A percentile compares a stretch with the other conserved stretches of the same genome.
phyloP scores from a whole-genome alignment of 2,888 invertebrate species.

The Caenorhabditis sp. region DNA sequence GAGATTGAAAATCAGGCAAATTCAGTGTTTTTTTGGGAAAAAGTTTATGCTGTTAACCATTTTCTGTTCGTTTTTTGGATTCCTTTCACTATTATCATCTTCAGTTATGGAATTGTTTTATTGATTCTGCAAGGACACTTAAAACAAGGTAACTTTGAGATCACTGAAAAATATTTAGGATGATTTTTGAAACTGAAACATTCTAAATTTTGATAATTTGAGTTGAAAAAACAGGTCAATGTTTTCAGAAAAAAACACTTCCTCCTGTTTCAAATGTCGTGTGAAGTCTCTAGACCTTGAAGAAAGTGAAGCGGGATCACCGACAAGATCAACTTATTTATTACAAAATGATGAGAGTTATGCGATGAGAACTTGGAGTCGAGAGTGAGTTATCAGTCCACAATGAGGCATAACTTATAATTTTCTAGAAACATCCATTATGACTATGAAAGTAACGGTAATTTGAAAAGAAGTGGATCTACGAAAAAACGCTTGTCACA shows the following conservation, averaged over 20 bases:
- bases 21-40: conserved; percentile 40
- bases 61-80: conserved; percentile 66
- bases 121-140: conserved; percentile 52
- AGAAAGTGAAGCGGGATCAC: conserved; percentile 14
- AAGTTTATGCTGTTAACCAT: conserved; percentile 58
- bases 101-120: conserved; percentile 55
- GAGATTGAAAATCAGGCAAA: conserved; percentile 32
- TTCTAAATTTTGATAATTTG: too few relatives aligned
- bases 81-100: conserved; percentile 59
- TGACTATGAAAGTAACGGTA: neutral
- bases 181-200: too few relatives aligned
- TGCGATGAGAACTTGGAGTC: conserved; percentile 12
- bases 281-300: conserved; percentile 25
- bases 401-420: too few relatives aligned
- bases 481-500: neutral
- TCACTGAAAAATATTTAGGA: neutral
- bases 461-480: neutral
- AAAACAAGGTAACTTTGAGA: conserved; percentile 24
- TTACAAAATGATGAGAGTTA: conserved; percentile 26
- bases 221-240: conserved; percentile 1
- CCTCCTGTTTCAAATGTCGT: conserved; percentile 29
- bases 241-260: conserved; percentile 8
- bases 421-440: conserved; percentile 1
- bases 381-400: neutral
- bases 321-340: conserved; percentile 28